phyloP scores from a whole-genome alignment of 1,140 invertebrate genomes.

The Drosophila repletoides region DNA sequence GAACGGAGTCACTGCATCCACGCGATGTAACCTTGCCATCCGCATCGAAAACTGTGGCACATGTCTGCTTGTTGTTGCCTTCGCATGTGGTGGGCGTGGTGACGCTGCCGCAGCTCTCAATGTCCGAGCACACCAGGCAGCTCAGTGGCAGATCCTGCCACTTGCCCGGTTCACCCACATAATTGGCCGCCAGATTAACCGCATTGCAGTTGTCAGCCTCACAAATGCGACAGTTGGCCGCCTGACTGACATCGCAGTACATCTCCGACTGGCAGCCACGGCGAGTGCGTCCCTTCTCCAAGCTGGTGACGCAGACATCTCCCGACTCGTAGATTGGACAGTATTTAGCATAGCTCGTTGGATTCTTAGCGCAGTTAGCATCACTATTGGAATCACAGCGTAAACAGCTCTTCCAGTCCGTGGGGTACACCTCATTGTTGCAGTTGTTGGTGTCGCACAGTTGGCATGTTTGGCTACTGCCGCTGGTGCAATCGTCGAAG shows the following conservation, averaged over 20 bases:
- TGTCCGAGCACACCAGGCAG: conserved; percentile 45
- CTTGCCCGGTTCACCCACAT: conserved; percentile 67
- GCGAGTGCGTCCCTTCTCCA: conserved; percentile 51
- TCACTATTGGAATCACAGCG: conserved; percentile 63
- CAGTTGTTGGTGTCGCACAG: conserved; percentile 49
- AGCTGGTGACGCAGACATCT: conserved; percentile 55
- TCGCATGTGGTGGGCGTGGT: conserved; percentile 35
- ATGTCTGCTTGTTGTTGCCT: conserved; percentile 68
- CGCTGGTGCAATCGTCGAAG: conserved; percentile 56
- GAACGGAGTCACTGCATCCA: conserved; percentile 66
- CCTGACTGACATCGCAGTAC: conserved; percentile 50
- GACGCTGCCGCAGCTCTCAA: conserved; percentile 26
- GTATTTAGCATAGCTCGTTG: conserved; percentile 38
- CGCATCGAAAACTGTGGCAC: conserved; percentile 57
- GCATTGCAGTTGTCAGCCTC: conserved; percentile 52
- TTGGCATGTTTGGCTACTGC: conserved; percentile 34
- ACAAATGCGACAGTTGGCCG: conserved; percentile 53
- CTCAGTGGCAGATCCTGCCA: conserved; percentile 67
- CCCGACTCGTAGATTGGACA: conserved; percentile 43
- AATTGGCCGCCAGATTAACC: conserved; percentile 38
- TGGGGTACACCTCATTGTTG: conserved; percentile 53
- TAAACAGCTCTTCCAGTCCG: conserved; percentile 58
- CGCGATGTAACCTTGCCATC: conserved; percentile 46
- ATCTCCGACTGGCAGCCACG: conserved; percentile 68
- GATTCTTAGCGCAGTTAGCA: conserved; percentile 40